These are phyloP conservation scores for Arctia plantaginis DNA, from an alignment of 2,888 invertebrate species.

Conservation along the genomic window DNA sequence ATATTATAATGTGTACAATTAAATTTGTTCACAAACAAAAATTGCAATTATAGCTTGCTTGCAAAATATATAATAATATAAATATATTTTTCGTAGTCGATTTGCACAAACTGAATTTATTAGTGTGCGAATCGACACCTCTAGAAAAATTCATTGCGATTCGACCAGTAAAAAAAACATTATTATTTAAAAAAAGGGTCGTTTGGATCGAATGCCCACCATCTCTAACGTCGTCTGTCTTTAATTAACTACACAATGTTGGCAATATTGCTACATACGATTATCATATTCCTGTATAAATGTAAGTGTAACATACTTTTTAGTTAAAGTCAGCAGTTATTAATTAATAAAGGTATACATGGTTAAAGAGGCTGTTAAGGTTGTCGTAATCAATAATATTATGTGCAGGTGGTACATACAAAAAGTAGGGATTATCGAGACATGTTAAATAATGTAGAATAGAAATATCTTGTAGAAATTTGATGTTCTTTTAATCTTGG, in stretches of 20 bases:
- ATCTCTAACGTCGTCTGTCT: neutral
- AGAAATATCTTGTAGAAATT: neutral
- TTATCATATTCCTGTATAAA: neutral
- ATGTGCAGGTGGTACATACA: neutral
- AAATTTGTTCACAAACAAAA: neutral
- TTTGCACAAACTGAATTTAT: too few species aligned
- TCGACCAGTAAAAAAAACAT: too few species aligned
- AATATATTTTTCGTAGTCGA: too few species aligned
- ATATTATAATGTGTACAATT: neutral
- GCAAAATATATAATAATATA: too few species aligned
- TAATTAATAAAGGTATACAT: neutral
- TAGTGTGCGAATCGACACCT: too few species aligned
- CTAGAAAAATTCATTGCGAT: too few species aligned
- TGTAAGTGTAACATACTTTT: neutral
- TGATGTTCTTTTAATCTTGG: neutral
- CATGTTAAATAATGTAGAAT: neutral
- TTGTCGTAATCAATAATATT: neutral
- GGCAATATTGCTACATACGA: neutral
- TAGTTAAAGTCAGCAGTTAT: neutral
- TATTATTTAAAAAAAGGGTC: too few species aligned
- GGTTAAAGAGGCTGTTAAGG: neutral
- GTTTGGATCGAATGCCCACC: neutral
- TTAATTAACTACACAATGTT: neutral
- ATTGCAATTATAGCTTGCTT: too few species aligned
- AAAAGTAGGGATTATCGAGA: neutral